A percentile compares a stretch with the other conserved stretches of the same genome.
phyloP scores from a whole-genome alignment of 2,113 vertebrate species.

The Bungarus multicinctus region DNA sequence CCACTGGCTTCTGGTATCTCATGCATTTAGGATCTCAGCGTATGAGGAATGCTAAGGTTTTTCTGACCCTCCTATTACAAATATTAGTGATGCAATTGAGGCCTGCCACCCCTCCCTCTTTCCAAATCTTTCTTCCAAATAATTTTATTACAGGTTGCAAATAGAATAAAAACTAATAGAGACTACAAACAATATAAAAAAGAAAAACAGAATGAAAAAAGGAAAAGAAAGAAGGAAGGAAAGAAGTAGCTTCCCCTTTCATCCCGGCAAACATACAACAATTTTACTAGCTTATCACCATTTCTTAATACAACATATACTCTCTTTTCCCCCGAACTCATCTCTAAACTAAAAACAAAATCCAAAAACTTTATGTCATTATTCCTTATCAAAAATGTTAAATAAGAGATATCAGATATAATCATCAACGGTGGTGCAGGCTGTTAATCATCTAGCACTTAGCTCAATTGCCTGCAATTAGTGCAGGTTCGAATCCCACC shows the following conservation, averaged over 20 bases:
- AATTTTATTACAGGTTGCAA: background rate
- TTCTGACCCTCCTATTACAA: background rate
- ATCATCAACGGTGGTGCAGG: no score
- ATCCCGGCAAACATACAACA: background rate
- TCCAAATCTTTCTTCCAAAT: background rate
- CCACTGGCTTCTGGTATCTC: background rate
- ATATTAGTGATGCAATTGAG: background rate
- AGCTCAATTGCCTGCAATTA: no score
- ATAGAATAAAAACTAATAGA: background rate
- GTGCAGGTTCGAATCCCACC: no score
- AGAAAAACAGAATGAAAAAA: background rate
- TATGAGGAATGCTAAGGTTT: background rate
- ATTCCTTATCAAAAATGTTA: background rate
- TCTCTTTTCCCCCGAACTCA: background rate
- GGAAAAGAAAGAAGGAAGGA: background rate
- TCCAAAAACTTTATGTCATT: background rate
- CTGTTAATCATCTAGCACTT: no score
- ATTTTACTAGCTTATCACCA: background rate
- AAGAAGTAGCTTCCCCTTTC: background rate
- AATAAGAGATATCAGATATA: background rate
- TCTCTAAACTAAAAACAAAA: background rate
- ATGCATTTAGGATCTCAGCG: background rate
- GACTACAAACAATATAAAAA: background rate
- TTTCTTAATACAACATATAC: background rate
- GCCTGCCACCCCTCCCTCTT: background rate